These are phyloP conservation scores for Gymnothorax reevesii DNA, from an alignment of 2,797 vertebrate species.

Conservation along the genomic window DNA sequence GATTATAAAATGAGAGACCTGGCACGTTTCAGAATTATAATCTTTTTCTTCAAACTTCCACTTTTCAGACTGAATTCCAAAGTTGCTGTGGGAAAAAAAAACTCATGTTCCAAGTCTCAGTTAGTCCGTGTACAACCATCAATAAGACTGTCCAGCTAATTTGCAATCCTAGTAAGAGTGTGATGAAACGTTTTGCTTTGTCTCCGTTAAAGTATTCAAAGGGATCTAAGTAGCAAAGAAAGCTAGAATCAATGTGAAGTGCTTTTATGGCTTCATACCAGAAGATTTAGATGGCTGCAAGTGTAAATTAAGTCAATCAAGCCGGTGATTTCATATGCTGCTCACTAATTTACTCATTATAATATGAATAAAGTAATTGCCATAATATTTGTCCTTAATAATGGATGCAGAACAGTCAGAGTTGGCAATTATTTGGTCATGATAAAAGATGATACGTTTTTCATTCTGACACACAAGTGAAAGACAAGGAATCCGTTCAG, in stretches of 20 bases:
- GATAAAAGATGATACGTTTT: neutral
- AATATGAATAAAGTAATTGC: slow-evolving; percentile 14
- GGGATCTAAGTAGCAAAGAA: neutral
- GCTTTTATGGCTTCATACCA: slow-evolving; percentile 16
- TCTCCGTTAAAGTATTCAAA: slow-evolving; percentile 13
- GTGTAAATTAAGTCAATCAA: slow-evolving; percentile 14
- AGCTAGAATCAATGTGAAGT: slow-evolving; percentile 1
- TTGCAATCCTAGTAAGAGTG: neutral
- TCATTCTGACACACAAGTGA: slow-evolving; percentile 18
- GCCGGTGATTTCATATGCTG: slow-evolving; percentile 7
- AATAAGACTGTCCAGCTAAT: neutral
- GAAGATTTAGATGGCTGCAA: neutral
- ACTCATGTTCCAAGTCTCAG: neutral
- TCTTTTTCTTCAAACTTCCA: neutral
- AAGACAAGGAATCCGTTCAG: slow-evolving; percentile 14
- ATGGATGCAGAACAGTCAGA: slow-evolving; percentile 18
- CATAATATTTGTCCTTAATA: slow-evolving; percentile 16
- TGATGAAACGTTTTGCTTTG: neutral
- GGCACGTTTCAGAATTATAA: neutral
- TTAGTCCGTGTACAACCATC: neutral
- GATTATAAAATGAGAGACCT: slow-evolving; percentile 12
- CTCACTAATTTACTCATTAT: slow-evolving; percentile 13
- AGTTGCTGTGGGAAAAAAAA: neutral
- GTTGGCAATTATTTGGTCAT: slow-evolving; percentile 14
- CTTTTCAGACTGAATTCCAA: neutral